Base-by-base conservation (phyloP, 2,113 vertebrate species). In the Riparia riparia region DNA sequence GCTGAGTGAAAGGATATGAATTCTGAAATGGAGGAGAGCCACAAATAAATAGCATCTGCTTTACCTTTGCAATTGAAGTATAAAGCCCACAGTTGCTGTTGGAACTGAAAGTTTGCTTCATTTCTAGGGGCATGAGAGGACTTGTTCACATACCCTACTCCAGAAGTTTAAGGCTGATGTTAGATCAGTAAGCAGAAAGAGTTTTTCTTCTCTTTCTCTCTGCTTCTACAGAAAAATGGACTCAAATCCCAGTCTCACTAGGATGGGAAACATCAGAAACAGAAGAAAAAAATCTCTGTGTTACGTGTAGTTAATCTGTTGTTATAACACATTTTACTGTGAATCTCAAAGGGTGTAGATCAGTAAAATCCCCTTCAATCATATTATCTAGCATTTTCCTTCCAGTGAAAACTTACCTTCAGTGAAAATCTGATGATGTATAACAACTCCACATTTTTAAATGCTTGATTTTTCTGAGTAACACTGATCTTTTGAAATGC, bases 81-180 rank as follows among this genome's bases (percentile, higher is more conserved):
- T 13, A 47, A 79, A 72, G 5, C 26, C 34, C 49, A 47, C 6
- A 16, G 5, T 6, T 79, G 9, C 3, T 24, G 10, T 50, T 78
- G 71, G 44, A 64, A 18, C 29, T 50, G 26, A 68, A 79, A 24
- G 14, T 65, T 51, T 82, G 3, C 17, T 79, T 50, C 3, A 6
- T 49, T 85, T 94, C 25, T 69, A 11, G 4, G 39, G 21, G 19
- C 25, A 20, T 49, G 31, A 73, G 49, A 31, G 21, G 20, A 22
- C 6, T 50, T 21, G 41, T 64, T 64, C 0, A 0, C 13, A 22
- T 25, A 45, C 1, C 1, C 6, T 22, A 7, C 5, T 34, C 20
- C 8, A 22, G 32, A 26, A 56, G 10, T 12, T 6, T n/a, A 76
- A 63, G 26, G 14, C 2, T 51, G 7, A 10, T 26, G 54, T 68